phyloP scores from a whole-genome alignment of 2,888 invertebrate species.

The Standfussiana lucernea region DNA sequence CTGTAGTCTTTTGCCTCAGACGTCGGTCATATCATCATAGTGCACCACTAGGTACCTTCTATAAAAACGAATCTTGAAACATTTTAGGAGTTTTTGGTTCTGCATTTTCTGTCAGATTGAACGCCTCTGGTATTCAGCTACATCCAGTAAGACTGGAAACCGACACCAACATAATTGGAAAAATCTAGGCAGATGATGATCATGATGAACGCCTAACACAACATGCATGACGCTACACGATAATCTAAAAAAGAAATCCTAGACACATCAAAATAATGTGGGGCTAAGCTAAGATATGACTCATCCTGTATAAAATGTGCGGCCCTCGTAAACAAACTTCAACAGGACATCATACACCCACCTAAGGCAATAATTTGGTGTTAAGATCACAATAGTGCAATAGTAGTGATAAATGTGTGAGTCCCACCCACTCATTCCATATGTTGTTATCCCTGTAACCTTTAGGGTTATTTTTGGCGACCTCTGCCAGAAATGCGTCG shows the following conservation, averaged over 20 bases:
- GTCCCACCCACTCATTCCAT: constrained; percentile 51
- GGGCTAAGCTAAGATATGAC: not conserved
- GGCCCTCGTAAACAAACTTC: constrained; percentile 5
- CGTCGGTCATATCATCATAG: not conserved
- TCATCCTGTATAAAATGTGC: not conserved
- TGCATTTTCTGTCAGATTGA: not conserved
- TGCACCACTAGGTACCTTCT: not conserved
- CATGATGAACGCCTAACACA: not conserved
- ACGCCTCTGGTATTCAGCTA: not conserved
- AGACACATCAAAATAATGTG: not conserved
- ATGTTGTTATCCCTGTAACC: constrained; percentile 37
- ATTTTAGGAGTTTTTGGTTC: not conserved
- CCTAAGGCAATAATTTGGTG: constrained; percentile 29
- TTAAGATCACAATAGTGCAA: constrained; percentile 52
- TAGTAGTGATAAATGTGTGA: constrained; percentile 43
- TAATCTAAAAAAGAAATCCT: not conserved
- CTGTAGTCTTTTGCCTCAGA: not conserved
- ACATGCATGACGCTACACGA: not conserved
- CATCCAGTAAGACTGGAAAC: not conserved
- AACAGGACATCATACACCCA: constrained; percentile 18
- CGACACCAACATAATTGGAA: not conserved
- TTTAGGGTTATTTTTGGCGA: constrained; percentile 50
- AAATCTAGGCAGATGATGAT: not conserved
- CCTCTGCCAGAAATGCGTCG: constrained; percentile 29
- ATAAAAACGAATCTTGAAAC: not conserved